A percentile compares a stretch with the other conserved stretches of the same genome.
phyloP scores from a whole-genome alignment of 2,888 invertebrate species.

The Brachynemurus nebulosus region DNA sequence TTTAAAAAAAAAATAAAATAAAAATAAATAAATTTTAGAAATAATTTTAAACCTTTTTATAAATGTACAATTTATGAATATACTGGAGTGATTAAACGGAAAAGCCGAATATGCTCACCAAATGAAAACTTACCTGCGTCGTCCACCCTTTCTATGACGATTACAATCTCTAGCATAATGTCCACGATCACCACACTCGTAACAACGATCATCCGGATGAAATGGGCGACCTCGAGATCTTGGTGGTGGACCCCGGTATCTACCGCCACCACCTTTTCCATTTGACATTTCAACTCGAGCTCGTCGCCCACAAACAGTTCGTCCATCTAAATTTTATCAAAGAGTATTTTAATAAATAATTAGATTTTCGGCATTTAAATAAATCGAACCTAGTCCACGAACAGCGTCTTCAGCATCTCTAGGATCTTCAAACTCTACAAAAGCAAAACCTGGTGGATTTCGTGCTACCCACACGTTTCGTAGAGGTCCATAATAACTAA shows the following conservation, averaged over 20 bases:
- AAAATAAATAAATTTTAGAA: conserved; percentile 1
- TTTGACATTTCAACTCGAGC: conserved; percentile 88
- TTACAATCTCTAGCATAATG: conserved; percentile 88
- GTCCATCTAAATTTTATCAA: conserved; percentile 42
- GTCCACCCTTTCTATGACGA: conserved; percentile 42
- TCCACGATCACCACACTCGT: conserved; percentile 87
- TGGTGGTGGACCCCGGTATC: conserved; percentile 41
- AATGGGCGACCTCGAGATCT: conserved; percentile 56
- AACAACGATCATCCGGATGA: conserved; percentile 84
- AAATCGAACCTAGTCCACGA: conserved; percentile 29
- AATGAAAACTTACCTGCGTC: conserved; percentile 35
- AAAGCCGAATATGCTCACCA: too few relatives aligned
- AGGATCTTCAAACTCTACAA: conserved; percentile 87
- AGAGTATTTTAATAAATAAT: background rate
- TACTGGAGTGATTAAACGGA: too few relatives aligned
- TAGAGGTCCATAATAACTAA: conserved; percentile 81
- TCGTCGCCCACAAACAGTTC: conserved; percentile 76
- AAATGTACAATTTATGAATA: conserved; percentile 6
- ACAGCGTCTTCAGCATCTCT: conserved; percentile 89
- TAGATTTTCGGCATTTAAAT: background rate
- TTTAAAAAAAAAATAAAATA: background rate
- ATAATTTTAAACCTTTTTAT: background rate
- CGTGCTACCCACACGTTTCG: conserved; percentile 96
- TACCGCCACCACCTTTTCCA: conserved; percentile 47
- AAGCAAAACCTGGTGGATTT: conserved; percentile 90